Percentiles rank a stretch among this genome's conserved stretches.
Conservation (phyloP, 2,113 vertebrate species). For the Campylomormyrus tamandua region DNA sequence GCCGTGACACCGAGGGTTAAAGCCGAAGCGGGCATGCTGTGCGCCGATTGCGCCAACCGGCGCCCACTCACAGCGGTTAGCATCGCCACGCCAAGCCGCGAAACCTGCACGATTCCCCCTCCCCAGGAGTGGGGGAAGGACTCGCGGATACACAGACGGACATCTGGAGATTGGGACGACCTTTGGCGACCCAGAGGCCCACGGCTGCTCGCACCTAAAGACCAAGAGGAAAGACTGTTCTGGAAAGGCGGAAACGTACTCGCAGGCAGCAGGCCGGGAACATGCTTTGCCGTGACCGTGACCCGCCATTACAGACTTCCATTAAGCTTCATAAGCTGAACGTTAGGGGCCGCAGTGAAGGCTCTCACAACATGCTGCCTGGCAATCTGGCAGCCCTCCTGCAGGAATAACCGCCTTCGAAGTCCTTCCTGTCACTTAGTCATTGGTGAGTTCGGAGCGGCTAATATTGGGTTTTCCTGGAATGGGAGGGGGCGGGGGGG, state of each 20-base stretch:
- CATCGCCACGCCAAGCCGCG: background rate
- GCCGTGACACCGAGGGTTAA: background rate
- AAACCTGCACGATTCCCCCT: background rate
- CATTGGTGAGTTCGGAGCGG: background rate
- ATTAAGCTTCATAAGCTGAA: background rate
- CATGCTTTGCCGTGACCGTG: background rate
- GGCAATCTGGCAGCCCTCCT: background rate
- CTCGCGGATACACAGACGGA: background rate
- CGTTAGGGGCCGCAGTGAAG: background rate
- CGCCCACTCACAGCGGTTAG: background rate
- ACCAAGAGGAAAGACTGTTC: background rate
- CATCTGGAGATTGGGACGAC: background rate
- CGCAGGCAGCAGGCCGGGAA: background rate
- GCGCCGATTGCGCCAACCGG: background rate
- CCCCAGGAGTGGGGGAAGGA: background rate
- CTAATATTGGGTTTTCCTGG: background rate
- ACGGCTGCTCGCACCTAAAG: background rate
- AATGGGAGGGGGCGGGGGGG: background rate
- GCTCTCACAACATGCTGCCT: background rate
- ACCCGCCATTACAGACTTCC: background rate
- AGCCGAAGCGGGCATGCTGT: background rate
- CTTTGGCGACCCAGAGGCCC: background rate
- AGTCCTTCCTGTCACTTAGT: background rate
- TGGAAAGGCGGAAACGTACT: background rate
- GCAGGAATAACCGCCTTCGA: background rate